Conservation (phyloP, 1,140 invertebrate species). For the Sarcophaga peregrina region DNA sequence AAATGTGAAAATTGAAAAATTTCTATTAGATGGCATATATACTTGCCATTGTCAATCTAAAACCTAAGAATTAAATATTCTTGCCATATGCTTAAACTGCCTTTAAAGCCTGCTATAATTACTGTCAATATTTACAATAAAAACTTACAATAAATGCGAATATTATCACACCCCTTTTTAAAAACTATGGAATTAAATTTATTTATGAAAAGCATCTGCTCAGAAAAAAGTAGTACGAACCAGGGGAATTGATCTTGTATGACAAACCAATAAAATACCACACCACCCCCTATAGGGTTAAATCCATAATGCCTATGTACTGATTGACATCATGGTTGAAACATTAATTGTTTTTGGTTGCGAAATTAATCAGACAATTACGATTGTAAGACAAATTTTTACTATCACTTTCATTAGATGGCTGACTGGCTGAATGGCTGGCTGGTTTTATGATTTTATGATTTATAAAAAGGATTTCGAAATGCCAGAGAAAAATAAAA, state of each 20-base stretch:
- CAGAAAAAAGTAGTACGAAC: background rate
- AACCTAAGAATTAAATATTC: constrained; percentile 15
- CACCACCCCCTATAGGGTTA: background rate
- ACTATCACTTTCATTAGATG: background rate
- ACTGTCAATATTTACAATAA: constrained; percentile 32
- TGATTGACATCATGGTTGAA: background rate
- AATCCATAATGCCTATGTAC: background rate
- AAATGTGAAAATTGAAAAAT: too few relatives aligned
- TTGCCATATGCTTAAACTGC: constrained; percentile 5
- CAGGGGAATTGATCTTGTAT: background rate
- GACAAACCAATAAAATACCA: constrained; percentile 12
- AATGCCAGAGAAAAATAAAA: constrained; percentile 9
- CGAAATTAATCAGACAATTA: constrained; percentile 28
- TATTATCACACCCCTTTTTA: background rate
- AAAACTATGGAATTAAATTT: too few relatives aligned
- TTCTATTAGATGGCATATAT: too few relatives aligned
- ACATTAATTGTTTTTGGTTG: background rate
- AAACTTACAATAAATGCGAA: background rate
- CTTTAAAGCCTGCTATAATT: background rate
- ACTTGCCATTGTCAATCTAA: background rate
- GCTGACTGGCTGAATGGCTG: background rate
- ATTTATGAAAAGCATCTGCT: constrained; percentile 13
- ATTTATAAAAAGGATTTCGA: background rate
- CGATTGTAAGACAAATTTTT: constrained; percentile 38
- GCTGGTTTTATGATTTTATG: background rate